Percentiles rank a stretch among this genome's conserved stretches.
These are phyloP conservation scores for Euplagia quadripunctaria DNA, from an alignment of 2,888 invertebrate genomes.

Conservation along the genomic window DNA sequence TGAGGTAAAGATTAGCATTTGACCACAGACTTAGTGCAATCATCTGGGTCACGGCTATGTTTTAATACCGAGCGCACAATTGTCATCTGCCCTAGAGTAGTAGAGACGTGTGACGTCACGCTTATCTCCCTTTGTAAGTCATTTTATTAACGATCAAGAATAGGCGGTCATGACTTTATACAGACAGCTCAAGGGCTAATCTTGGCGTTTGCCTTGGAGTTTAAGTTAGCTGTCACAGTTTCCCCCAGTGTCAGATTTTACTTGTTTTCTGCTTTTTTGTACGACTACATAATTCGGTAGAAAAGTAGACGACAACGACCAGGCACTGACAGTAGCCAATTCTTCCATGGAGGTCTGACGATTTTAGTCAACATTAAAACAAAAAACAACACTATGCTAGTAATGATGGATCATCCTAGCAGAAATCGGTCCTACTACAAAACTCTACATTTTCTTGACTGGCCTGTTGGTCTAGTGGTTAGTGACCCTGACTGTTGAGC, in stretches of 20 bases:
- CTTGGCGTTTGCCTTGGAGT: neutral
- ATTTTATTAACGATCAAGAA: neutral
- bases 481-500: no score
- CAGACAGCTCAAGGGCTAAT: neutral
- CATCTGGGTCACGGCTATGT: conserved; percentile 42
- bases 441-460: no score
- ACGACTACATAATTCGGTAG: neutral
- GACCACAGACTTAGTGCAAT: conserved; percentile 7
- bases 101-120: neutral
- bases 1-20: neutral
- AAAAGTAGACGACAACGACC: no score
- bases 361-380: neutral
- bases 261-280: neutral
- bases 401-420: neutral
- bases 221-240: neutral
- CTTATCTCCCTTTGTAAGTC: neutral
- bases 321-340: no score
- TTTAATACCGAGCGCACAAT: conserved; percentile 13
- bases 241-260: neutral
- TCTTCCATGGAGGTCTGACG: no score
- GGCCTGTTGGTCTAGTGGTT: no score
- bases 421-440: no score
- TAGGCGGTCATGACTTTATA: neutral
- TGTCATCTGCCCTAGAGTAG: neutral
- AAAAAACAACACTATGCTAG: neutral